Conservation (phyloP, 2,888 invertebrate genomes). For the Aromia moschata region DNA sequence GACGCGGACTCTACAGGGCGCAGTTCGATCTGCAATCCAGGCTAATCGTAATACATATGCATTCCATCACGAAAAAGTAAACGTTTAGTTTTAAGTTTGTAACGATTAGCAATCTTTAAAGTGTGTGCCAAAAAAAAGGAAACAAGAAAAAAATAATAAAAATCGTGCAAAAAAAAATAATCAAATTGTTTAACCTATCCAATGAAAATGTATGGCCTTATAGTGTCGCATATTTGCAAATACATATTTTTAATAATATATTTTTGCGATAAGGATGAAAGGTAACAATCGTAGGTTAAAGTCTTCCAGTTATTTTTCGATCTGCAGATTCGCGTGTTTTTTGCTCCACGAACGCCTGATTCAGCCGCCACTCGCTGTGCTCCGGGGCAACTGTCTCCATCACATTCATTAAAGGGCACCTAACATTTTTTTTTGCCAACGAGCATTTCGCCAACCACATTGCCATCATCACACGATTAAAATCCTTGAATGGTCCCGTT, state of each 20-base stretch:
- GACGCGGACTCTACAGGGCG: not conserved
- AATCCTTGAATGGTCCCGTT: no score
- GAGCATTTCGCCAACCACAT: no score
- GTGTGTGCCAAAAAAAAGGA: slow-evolving; percentile 49
- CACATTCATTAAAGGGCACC: no score
- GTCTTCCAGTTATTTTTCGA: slow-evolving; percentile 54
- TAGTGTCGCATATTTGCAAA: slow-evolving; percentile 49
- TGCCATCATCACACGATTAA: no score
- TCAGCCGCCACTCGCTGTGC: no score
- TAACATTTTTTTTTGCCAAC: no score
- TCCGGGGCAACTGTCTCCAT: no score
- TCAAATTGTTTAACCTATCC: slow-evolving; percentile 51
- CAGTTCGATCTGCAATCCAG: slow-evolving; percentile 8
- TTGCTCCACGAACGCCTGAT: no score
- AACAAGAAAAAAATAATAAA: slow-evolving; percentile 20
- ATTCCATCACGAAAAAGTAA: slow-evolving; percentile 31
- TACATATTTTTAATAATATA: slow-evolving; percentile 57
- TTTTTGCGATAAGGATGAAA: slow-evolving; percentile 52
- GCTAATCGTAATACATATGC: slow-evolving; percentile 28
- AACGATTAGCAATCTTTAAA: slow-evolving; percentile 39
- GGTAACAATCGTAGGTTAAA: slow-evolving; percentile 53
- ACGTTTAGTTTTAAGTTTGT: slow-evolving; percentile 29
- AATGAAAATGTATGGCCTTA: slow-evolving; percentile 60
- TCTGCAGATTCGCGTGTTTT: no score
- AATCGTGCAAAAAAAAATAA: slow-evolving; percentile 33